These are phyloP conservation scores for Patella ulyssiponensis DNA, from an alignment of 2,888 invertebrate species.

Conservation along the genomic window DNA sequence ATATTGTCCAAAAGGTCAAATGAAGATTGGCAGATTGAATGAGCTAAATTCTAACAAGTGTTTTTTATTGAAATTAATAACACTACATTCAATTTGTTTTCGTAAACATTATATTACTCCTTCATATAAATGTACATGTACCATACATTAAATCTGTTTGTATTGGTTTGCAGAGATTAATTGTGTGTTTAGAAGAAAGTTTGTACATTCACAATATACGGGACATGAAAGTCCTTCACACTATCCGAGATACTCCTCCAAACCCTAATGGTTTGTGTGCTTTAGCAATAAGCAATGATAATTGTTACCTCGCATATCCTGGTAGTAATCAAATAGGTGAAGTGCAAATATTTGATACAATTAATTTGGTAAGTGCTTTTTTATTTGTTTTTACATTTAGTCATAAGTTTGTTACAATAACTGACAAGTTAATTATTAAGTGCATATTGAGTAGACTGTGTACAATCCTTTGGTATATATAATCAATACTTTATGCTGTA, in stretches of 20 bases:
- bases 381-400: too few relatives aligned
- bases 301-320: slow-evolving; percentile 96
- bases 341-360: slow-evolving; percentile 95
- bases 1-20: too few relatives aligned
- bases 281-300: slow-evolving; percentile 88
- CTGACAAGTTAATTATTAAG: too few relatives aligned
- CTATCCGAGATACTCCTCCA: slow-evolving; percentile 96
- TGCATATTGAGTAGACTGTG: too few relatives aligned
- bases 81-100: neutral
- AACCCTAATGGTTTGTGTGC: slow-evolving; percentile 94
- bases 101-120: too few relatives aligned
- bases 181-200: slow-evolving; percentile 97
- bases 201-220: slow-evolving; percentile 97
- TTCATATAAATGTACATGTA: too few relatives aligned
- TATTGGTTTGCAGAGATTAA: slow-evolving; percentile 80
- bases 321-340: slow-evolving; percentile 94
- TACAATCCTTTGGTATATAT: too few relatives aligned
- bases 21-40: too few relatives aligned
- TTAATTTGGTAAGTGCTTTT: slow-evolving; percentile 81
- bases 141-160: neutral
- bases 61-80: too few relatives aligned
- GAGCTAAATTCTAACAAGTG: too few relatives aligned
- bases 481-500: too few relatives aligned
- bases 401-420: too few relatives aligned
- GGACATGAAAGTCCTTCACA: slow-evolving; percentile 98